Percentiles rank a stretch among this genome's conserved stretches.
Conservation (phyloP, 2,888 invertebrate genomes). For the Stictocephala bisonia region DNA sequence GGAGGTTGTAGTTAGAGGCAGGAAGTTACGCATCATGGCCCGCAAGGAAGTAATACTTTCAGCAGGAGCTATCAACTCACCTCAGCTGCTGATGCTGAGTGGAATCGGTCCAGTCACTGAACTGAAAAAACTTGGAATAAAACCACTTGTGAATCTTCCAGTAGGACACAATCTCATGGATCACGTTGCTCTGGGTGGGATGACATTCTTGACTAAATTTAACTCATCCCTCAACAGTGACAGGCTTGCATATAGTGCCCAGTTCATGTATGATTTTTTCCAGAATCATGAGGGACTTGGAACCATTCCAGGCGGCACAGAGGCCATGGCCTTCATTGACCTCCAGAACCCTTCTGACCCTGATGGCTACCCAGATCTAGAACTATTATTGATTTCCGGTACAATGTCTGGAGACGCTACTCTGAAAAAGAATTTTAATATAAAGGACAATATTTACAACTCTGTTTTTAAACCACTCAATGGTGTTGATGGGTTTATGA, state of each 20-base stretch:
- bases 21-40: conserved; percentile 69
- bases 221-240: conserved; percentile 63
- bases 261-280: conserved; percentile 68
- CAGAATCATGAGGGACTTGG: conserved; percentile 69
- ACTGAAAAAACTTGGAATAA: conserved; percentile 68
- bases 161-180: conserved; percentile 79
- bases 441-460: conserved; percentile 65
- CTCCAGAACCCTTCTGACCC: conserved; percentile 69
- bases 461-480: conserved; percentile 65
- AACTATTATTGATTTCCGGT: conserved; percentile 71
- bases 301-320: conserved; percentile 75
- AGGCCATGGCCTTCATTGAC: conserved; percentile 74
- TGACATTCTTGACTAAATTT: conserved; percentile 69
- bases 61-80: conserved; percentile 81
- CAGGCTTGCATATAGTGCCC: conserved; percentile 62
- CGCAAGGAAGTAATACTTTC: conserved; percentile 79
- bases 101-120: conserved; percentile 77
- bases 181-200: conserved; percentile 74
- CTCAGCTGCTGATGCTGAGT: conserved; percentile 83
- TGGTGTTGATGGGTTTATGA: conserved; percentile 67
- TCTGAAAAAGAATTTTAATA: conserved; percentile 68
- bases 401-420: conserved; percentile 68
- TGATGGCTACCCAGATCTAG: conserved; percentile 75
- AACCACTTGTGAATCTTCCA: conserved; percentile 69
- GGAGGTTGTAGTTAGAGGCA: conserved; percentile 69